Base-by-base conservation (phyloP, 2,113 vertebrate genomes). In the Kobus ellipsiprymnus region DNA sequence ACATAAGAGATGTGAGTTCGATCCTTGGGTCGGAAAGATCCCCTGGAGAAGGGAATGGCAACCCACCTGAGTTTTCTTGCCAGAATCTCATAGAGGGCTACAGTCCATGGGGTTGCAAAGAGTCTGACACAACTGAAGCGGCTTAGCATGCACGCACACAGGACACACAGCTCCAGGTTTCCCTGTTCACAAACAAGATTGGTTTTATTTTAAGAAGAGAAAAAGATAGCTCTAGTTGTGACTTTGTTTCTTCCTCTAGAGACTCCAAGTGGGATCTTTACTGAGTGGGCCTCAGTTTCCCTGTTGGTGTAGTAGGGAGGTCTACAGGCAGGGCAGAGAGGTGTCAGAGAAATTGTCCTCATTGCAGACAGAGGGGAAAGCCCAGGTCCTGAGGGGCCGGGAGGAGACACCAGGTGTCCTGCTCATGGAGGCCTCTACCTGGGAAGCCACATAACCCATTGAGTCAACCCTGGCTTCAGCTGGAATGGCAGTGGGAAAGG, bases 221-320 rank as follows among this genome's bases (percentile, higher is more conserved):
- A 94, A 55, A 67, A 23, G 64, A 29, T 77, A 71, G 27, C 25
- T 3, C 48, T 86, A 62, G 55, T 13, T 5, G 81, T 57, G 50
- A 50, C 30, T 93, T 87, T 36, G 12, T 78, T 94, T 96, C 94
- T 86, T 93, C 88, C 87, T 90, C 77, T 21, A 77, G 71, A 88
- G 62, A 86, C 59, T 91, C 83, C 16, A 44, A 25, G 21, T 3
- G 44, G 23, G 52, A 54, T 52, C 21, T 10, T 94, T 10, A 40
- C 29, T 67, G 17, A 52, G 60, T 62, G 40, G 44, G 21, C 19
- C 67, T 90, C 59, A 23, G 52, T 95, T 95, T 94, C 40, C 74
- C 91, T 84, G 21, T 36, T 80, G 80, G 44, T 60, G 2, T 52
- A 33, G 46, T 2, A 50, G 57, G 55, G 40, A 81, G 57, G 44